Evolutionary conservation across 2,113 vertebrate genomes (phyloP).

Genomic region (Hippopotamus amphibius): DNA sequence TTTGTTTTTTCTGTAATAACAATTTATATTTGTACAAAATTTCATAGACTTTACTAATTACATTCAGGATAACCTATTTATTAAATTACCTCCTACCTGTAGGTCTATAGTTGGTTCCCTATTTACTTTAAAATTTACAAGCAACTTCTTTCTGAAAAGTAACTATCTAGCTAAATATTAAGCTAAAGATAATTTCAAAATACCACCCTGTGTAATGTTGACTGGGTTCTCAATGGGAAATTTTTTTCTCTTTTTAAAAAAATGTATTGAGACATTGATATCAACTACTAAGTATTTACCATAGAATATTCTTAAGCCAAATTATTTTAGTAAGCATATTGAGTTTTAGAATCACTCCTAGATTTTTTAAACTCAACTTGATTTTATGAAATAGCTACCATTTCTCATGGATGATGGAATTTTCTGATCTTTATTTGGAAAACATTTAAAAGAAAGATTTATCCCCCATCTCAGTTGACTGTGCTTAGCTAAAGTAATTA

Average conservation of each 20-base stretch:
- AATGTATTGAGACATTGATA: neutral
- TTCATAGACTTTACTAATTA: neutral
- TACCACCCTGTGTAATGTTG: neutral
- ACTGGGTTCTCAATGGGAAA: neutral
- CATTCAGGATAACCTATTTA: neutral
- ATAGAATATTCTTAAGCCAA: neutral
- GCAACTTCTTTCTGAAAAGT: neutral
- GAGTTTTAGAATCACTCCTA: neutral
- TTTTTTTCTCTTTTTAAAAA: neutral
- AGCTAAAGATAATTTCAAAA: slow-evolving; percentile 1
- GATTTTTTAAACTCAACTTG: neutral
- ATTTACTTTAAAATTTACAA: neutral
- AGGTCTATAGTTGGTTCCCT: neutral
- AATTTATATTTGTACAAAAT: neutral
- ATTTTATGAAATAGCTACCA: slow-evolving; percentile 26
- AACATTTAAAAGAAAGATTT: slow-evolving; percentile 18
- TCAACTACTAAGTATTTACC: neutral
- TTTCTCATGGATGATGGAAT: neutral
- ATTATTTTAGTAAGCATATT: neutral
- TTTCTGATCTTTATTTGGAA: slow-evolving; percentile 27
- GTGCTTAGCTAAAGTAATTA: neutral
- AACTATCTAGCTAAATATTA: neutral
- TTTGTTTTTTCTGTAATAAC: neutral
- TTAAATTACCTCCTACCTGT: neutral
- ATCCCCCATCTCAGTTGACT: neutral